These are phyloP conservation scores for Aporophyla lueneburgensis DNA, from an alignment of 2,888 invertebrate species.

Conservation along the genomic window DNA sequence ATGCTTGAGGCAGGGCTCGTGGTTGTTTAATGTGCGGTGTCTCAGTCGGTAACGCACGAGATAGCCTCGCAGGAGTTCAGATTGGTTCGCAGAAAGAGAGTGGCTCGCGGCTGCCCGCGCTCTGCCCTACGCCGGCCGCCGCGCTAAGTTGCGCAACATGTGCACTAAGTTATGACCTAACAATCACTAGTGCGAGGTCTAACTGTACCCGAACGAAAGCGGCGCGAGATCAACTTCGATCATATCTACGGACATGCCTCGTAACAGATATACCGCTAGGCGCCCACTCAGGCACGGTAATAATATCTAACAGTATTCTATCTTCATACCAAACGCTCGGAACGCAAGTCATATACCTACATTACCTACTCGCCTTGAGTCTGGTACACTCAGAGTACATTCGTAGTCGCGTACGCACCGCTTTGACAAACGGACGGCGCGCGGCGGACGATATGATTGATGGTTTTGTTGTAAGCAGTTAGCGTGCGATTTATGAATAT, in stretches of 20 bases:
- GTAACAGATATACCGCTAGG: background rate
- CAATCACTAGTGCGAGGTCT: conserved; percentile 43
- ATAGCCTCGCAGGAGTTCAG: background rate
- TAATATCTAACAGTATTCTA: too few species aligned
- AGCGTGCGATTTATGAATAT: too few species aligned
- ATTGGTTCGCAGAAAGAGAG: conserved; percentile 2
- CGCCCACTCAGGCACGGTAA: background rate
- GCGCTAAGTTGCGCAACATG: conserved; percentile 36
- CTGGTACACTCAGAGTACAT: too few species aligned
- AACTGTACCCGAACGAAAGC: conserved; percentile 20
- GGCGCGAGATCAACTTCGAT: conserved; percentile 6
- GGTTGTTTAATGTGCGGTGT: background rate
- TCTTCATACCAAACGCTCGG: too few species aligned
- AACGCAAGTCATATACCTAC: too few species aligned
- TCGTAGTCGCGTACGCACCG: too few species aligned
- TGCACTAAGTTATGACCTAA: conserved; percentile 40
- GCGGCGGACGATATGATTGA: too few species aligned
- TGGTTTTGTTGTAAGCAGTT: too few species aligned
- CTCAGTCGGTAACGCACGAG: background rate
- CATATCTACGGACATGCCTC: conserved; percentile 1
- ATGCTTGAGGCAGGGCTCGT: background rate
- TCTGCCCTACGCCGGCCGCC: background rate
- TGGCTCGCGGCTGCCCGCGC: background rate
- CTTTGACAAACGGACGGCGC: too few species aligned
- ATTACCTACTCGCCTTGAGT: too few species aligned